Evolutionary conservation across 2,113 vertebrate species (phyloP).

Genomic region (Herpetotheres cachinnans): DNA sequence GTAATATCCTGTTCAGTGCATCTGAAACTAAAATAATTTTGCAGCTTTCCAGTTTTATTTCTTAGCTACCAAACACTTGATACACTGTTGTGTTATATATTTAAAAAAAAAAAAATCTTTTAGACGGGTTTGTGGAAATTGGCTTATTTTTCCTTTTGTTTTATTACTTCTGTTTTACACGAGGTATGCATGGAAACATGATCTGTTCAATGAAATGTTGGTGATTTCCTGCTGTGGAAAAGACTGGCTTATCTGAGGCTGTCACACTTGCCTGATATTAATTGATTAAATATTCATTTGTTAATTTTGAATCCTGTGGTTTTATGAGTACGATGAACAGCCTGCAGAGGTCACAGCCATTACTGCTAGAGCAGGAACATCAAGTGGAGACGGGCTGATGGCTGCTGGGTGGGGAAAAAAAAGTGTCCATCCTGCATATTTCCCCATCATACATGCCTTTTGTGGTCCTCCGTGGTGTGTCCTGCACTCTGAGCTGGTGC

Average conservation of each 20-base stretch:
- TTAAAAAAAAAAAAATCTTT: neutral
- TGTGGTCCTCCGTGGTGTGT: neutral
- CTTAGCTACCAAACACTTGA: neutral
- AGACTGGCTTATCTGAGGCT: constrained; percentile 26
- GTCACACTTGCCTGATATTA: constrained; percentile 47
- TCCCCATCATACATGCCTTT: fast-evolving
- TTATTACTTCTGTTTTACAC: neutral
- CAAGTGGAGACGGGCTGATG: neutral
- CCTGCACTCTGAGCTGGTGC: neutral
- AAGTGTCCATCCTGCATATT: neutral
- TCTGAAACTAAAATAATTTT: neutral
- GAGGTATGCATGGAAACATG: neutral
- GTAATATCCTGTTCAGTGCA: neutral
- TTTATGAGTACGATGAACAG: neutral
- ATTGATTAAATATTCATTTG: constrained; percentile 52
- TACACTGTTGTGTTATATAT: neutral
- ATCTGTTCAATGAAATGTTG: neutral
- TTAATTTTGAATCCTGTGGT: neutral
- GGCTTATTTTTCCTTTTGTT: neutral
- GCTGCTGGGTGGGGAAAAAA: neutral
- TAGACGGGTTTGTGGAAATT: neutral
- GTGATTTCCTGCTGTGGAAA: neutral
- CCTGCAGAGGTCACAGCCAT: neutral
- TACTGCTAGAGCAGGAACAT: neutral
- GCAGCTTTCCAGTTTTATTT: neutral